Percentiles rank a stretch among this genome's conserved stretches.
Evolutionary conservation across 1,140 invertebrate genomes (phyloP).

Genomic region (Paraescarpia echinospica): DNA sequence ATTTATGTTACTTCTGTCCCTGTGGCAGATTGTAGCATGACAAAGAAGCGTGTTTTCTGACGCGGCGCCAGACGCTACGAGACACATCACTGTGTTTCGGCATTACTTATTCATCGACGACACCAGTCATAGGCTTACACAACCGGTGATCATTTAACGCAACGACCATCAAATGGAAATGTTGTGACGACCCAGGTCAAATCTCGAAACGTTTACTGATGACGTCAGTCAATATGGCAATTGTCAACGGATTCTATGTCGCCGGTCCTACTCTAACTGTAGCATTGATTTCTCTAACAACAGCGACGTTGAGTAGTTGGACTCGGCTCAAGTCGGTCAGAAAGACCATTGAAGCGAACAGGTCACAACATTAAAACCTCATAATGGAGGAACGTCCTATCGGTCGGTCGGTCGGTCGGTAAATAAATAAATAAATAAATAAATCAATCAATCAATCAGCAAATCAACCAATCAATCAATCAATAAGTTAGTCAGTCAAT

Average conservation of each 20-base stretch:
- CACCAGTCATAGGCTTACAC: background rate
- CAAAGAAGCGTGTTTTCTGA: background rate
- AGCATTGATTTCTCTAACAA: background rate
- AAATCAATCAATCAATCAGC: background rate
- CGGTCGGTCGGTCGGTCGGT: background rate
- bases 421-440: background rate
- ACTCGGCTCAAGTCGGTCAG: background rate
- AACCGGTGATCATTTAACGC: background rate
- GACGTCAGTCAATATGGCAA: too few species aligned
- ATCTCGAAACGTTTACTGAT: background rate
- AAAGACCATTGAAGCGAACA: background rate
- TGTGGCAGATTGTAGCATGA: background rate
- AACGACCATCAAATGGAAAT: background rate
- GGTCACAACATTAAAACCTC: background rate
- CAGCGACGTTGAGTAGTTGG: background rate
- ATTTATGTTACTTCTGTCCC: background rate
- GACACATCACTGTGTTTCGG: background rate
- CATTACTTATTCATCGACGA: background rate
- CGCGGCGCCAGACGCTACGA: too few species aligned
- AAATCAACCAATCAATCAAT: background rate
- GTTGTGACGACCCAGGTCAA: background rate
- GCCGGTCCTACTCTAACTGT: background rate
- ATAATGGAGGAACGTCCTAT: background rate
- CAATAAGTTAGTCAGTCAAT: background rate
- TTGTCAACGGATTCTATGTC: background rate